Base-by-base conservation (phyloP, 2,797 vertebrate genomes). In the Trachurus trachurus region DNA sequence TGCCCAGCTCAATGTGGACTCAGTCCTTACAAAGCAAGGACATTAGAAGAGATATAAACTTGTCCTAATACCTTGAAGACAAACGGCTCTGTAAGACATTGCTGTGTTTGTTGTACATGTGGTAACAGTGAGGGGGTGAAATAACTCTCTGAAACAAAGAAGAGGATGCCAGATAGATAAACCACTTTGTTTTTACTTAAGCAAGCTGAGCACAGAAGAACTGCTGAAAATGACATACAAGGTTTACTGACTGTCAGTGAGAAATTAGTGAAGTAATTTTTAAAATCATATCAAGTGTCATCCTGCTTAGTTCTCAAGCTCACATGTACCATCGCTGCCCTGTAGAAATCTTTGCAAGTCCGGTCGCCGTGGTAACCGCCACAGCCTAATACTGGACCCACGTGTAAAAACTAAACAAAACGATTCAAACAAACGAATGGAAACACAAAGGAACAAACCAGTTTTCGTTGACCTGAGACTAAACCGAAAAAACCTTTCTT, bases 131-230 rank as follows among this genome's bases (percentile, higher is more conserved):
- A 78, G 2, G 1, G 9, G 8, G 17, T 64, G 39, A 71, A 77
- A 69, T 40, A 37, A 74, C 15, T 11, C 31, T 26, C 29, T 50
- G 10, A 80, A 75, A 85, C 3, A 82, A 88, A 44, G 47, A 84
- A 76, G 76, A 62, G 15, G 22, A 88, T 83, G 61, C 13, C 67
- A 79, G 69, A 70, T 80, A 87, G 80, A 87, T 90, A 89, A 90
- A 90, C 68, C 88, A 91, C 85, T 89, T 90, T 91, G 84, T 87
- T 87, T 92, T 91, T 90, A 91, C 82, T 93, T 78, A 87, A 90
- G 88, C 91, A 92, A 93, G 88, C 88, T 91, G 90, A 87, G 89
- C 88, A 93, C 87, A 93, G 87, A 86, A 85, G 72, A 88, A 89
- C 84, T 75, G 84, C 86, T 82, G 83, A 76, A 89, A 90, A 90